Base-by-base conservation (phyloP, 2,797 vertebrate genomes). In the Helarctos malayanus region DNA sequence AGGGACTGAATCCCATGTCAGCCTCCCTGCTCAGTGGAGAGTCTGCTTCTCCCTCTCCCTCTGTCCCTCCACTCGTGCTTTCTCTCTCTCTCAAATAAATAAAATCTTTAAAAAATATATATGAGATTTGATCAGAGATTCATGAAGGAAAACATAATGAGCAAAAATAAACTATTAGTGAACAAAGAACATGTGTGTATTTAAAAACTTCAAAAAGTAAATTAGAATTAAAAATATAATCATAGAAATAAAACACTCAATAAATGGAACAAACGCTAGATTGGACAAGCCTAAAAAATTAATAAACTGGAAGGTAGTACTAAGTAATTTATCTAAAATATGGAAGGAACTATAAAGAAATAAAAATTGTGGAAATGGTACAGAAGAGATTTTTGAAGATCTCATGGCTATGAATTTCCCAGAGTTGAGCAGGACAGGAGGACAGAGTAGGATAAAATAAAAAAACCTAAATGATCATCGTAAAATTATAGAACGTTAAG, bases 301-400 rank as follows among this genome's bases (percentile, higher is more conserved):
- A 84, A 47, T 61, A 80, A 73, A 10, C 57, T 78, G 29, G 49
- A 88, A 96, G 52, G 35, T 38, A 52, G 29, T 65, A 65, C 16
- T 81, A 80, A 86, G 15, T 32, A 19, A 6, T 80, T 89, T 68
- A 59, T 71, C 19, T 93, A 23, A 82, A 65, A 78, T 85, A 18
- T 25, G 54, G 13, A 93, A 69, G 38, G 14, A 89, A 3, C 4
- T 80, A 12, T 41, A 83, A 94, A 96, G 45, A 92, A 95, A 41
- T 71, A 63, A 59, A 79, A 94, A 76, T 38, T 54, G 86, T 73
- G 10, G 32, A 59, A 94, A 87, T n/a, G 0, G 25, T 54, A 38
- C 57, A 78, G 47, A 89, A 94, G 45, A 97, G 14, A 61, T 21
- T 54, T 94, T 54, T 65, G 49, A 81, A 81, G 47, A n/a, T 57